Percentiles rank a stretch among this genome's conserved stretches.
Evolutionary conservation across 2,888 invertebrate genomes (phyloP).

Genomic region (Petrophora chlorosata): DNA sequence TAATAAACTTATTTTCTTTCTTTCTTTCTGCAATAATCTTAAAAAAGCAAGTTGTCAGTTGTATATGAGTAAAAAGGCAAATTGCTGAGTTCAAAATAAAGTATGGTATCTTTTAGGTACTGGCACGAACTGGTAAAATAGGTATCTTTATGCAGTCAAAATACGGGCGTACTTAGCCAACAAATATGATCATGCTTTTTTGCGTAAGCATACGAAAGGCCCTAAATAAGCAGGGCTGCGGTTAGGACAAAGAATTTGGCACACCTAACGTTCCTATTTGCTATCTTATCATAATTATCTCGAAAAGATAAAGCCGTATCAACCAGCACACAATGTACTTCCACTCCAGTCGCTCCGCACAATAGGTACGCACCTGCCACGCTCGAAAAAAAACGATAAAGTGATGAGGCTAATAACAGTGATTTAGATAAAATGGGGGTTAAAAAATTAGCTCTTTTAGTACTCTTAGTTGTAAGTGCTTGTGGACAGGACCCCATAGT

Average conservation of each 20-base stretch:
- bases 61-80: too few species aligned
- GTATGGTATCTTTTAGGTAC: too few species aligned
- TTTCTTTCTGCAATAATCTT: too few species aligned
- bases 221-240: constrained; percentile 54
- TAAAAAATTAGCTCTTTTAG: constrained; percentile 59
- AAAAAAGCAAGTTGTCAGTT: too few species aligned
- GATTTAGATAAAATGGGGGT: constrained; percentile 58
- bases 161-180: neutral
- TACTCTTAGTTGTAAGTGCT: constrained; percentile 69
- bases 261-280: constrained; percentile 79
- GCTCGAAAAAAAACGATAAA: constrained; percentile 59
- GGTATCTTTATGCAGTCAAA: too few species aligned
- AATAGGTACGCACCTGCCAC: constrained; percentile 68
- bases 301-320: constrained; percentile 72
- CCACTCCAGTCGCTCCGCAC: constrained; percentile 64
- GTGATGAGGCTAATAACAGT: constrained; percentile 59
- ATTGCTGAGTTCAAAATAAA: too few species aligned
- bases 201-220: constrained; percentile 27
- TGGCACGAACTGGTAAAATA: too few species aligned
- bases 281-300: constrained; percentile 82
- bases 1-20: too few species aligned
- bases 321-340: constrained; percentile 64
- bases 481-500: constrained; percentile 62
- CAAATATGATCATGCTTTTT: constrained; percentile 23
- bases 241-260: constrained; percentile 83